Evolutionary conservation across 2,113 vertebrate species (phyloP).

Genomic region (Python bivittatus): DNA sequence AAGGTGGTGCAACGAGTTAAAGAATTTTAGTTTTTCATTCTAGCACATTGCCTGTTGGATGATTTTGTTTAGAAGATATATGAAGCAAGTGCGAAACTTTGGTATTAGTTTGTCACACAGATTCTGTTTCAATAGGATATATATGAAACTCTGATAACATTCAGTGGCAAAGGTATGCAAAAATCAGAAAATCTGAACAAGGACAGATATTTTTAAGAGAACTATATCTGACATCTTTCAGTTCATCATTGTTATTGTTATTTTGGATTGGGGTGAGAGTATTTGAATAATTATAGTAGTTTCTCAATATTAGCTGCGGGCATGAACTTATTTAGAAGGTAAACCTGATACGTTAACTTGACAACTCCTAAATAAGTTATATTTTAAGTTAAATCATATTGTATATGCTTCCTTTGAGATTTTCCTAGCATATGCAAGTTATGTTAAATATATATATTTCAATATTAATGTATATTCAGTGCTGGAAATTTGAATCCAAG

Average conservation of each 20-base stretch:
- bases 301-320: not conserved
- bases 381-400: not conserved
- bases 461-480: not conserved
- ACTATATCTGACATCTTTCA: not conserved
- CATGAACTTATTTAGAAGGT: not conserved
- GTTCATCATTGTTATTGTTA: not conserved
- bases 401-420: not conserved
- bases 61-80: not conserved
- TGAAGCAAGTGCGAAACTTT: not conserved
- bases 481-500: constrained; percentile 5
- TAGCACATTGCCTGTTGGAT: not conserved
- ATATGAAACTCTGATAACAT: not conserved
- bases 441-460: not conserved
- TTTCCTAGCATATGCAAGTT: not conserved
- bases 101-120: not conserved
- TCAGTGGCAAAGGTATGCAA: not conserved
- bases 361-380: not conserved
- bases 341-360: not conserved
- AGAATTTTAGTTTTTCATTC: not conserved
- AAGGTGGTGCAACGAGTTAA: not conserved
- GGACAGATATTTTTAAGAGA: not conserved
- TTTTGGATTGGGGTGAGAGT: not conserved
- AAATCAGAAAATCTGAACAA: not conserved
- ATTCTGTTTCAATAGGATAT: not conserved
- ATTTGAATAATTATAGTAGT: not conserved